These are phyloP conservation scores for Herpailurus yagouaroundi DNA, from an alignment of 2,113 vertebrate species.

Conservation along the genomic window DNA sequence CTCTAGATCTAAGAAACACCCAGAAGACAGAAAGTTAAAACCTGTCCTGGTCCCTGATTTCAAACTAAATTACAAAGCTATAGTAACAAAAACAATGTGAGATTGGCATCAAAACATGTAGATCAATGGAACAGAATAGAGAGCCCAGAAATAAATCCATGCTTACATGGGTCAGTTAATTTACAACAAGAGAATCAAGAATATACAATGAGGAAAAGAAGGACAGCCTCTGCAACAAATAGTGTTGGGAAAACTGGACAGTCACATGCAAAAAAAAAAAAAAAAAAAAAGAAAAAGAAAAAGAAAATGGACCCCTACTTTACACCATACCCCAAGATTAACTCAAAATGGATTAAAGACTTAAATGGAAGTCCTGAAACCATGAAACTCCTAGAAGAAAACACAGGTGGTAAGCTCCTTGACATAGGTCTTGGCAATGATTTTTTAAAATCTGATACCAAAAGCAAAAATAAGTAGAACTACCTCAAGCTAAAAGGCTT, in stretches of 20 bases:
- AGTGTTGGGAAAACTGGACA: background rate
- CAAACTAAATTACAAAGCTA: background rate
- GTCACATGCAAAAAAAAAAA: background rate
- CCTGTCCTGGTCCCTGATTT: background rate
- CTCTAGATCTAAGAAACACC: background rate
- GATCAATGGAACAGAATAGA: background rate
- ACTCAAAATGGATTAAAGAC: background rate
- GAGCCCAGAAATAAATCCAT: background rate
- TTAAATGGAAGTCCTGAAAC: background rate
- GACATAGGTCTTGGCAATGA: background rate
- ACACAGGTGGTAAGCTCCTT: background rate
- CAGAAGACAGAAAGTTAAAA: constrained; percentile 35
- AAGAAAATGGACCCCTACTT: background rate
- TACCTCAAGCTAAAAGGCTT: background rate
- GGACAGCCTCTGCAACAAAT: background rate
- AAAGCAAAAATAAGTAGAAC: background rate
- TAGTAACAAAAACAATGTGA: background rate
- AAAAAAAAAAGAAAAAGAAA: background rate
- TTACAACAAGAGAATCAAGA: background rate
- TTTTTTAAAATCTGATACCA: background rate
- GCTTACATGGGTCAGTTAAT: background rate
- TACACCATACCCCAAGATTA: background rate
- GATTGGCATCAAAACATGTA: background rate
- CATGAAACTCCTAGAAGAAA: background rate
- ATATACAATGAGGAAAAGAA: background rate